Evolutionary conservation across 2,888 invertebrate genomes (phyloP).

Genomic region (Melinaea marsaeus): DNA sequence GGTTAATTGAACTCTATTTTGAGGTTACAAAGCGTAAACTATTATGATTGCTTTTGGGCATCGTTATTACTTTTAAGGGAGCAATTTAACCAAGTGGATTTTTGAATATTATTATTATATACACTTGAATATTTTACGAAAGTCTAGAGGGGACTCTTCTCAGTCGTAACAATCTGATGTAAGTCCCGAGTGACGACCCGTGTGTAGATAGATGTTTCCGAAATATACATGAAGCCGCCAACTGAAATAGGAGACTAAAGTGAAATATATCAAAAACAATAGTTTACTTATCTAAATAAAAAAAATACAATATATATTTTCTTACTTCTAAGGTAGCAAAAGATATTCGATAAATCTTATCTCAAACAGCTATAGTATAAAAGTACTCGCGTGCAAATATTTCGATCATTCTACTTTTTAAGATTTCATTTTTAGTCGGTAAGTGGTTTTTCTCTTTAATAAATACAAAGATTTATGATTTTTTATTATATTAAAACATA

Average conservation of each 20-base stretch:
- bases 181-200: conserved; percentile 85
- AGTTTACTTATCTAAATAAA: no score
- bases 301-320: no score
- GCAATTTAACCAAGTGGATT: conserved; percentile 18
- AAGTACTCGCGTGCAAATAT: no score
- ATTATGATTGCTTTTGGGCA: conserved; percentile 26
- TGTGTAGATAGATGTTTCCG: conserved; percentile 82
- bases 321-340: no score
- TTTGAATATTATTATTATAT: background rate
- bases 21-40: conserved; percentile 22
- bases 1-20: conserved; percentile 22
- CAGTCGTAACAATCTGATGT: conserved; percentile 89
- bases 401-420: no score
- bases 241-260: conserved; percentile 58
- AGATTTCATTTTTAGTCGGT: no score
- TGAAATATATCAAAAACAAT: background rate
- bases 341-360: no score
- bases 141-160: conserved; percentile 85
- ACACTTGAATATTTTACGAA: conserved; percentile 86
- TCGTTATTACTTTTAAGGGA: conserved; percentile 20
- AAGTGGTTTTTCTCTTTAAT: no score
- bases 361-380: no score
- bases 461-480: no score
- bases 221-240: conserved; percentile 89
- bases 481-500: no score